Percentiles rank a stretch among this genome's conserved stretches.
Evolutionary conservation across 1,140 invertebrate genomes (phyloP).

Genomic region (Bombus breviceps): DNA sequence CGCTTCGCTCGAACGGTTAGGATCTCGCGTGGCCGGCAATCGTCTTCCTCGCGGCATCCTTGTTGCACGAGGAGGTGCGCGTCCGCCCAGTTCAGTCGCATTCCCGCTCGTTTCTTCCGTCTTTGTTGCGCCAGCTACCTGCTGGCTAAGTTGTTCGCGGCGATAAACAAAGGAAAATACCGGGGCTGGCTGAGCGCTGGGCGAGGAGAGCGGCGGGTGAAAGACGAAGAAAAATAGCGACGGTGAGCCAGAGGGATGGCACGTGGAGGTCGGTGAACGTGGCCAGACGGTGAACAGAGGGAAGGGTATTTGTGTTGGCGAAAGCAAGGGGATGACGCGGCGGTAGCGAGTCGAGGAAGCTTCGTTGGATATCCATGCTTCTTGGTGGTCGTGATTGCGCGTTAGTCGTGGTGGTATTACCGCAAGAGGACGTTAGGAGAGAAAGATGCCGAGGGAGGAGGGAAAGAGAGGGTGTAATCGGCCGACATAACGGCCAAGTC

Average conservation of each 20-base stretch:
- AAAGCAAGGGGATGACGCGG: slow-evolving; percentile 7
- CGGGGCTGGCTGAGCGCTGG: slow-evolving; percentile 4
- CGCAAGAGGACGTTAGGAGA: slow-evolving; percentile 43
- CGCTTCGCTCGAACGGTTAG: background rate
- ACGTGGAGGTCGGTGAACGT: slow-evolving; percentile 54
- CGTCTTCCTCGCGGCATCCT: background rate
- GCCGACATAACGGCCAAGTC: slow-evolving; percentile 28
- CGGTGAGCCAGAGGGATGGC: slow-evolving; percentile 46
- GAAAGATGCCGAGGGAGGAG: slow-evolving; percentile 6
- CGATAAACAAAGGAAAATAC: slow-evolving; percentile 64
- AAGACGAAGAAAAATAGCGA: slow-evolving; percentile 37
- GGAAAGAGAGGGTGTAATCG: slow-evolving; percentile 5
- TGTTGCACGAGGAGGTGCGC: background rate
- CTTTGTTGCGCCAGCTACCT: slow-evolving; percentile 31
- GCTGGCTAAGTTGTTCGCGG: slow-evolving; percentile 42
- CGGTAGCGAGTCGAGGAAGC: slow-evolving; percentile 23
- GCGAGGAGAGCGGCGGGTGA: slow-evolving; percentile 8
- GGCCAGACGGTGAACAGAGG: slow-evolving; percentile 8
- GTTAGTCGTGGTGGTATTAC: slow-evolving; percentile 44
- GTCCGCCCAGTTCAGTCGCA: background rate
- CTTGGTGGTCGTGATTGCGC: slow-evolving; percentile 46
- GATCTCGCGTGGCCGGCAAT: background rate
- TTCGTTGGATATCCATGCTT: slow-evolving; percentile 41
- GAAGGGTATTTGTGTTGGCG: slow-evolving; percentile 42
- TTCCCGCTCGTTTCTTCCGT: slow-evolving; percentile 23